Evolutionary conservation across 2,797 vertebrate genomes (phyloP).

Genomic region (Crenuchus spilurus): DNA sequence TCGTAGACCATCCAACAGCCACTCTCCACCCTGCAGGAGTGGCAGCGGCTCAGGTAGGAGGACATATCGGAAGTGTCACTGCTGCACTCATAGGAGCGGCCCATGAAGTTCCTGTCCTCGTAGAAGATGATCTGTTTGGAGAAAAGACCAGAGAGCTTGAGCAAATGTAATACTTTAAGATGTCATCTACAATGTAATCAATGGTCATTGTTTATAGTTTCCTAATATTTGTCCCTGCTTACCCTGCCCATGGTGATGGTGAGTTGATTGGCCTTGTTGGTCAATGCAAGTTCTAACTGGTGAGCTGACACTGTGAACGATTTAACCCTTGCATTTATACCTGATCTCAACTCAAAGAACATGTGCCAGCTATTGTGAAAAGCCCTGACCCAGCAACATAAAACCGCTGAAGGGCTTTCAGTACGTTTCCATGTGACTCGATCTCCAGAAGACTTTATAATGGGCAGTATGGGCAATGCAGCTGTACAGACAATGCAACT

Average conservation of each 20-base stretch:
- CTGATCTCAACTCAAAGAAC: constrained; percentile 55
- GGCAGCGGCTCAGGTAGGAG: constrained; percentile 53
- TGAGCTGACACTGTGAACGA: constrained; percentile 49
- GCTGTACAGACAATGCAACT: constrained; percentile 14
- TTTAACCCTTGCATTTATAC: constrained; percentile 72
- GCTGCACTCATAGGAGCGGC: constrained; percentile 51
- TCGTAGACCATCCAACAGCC: constrained; percentile 58
- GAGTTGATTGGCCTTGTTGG: constrained; percentile 43
- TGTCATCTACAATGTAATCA: too few relatives aligned
- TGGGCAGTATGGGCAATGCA: background rate
- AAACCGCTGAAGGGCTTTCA: constrained; percentile 16
- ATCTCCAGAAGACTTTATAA: constrained; percentile 35
- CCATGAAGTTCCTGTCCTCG: constrained; percentile 56
- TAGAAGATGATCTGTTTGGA: constrained; percentile 48
- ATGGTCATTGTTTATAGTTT: background rate
- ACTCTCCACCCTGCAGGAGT: constrained; percentile 55
- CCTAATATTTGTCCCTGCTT: constrained; percentile 2
- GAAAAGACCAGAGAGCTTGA: background rate
- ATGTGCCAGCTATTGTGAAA: constrained; percentile 66
- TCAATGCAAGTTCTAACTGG: constrained; percentile 48
- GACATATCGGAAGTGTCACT: constrained; percentile 49
- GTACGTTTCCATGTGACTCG: constrained; percentile 18
- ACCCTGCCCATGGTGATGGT: constrained; percentile 53
- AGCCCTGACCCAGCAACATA: constrained; percentile 70
- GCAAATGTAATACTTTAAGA: too few relatives aligned